Conservation (phyloP, 2,113 vertebrate species). For the Sapajus apella region DNA sequence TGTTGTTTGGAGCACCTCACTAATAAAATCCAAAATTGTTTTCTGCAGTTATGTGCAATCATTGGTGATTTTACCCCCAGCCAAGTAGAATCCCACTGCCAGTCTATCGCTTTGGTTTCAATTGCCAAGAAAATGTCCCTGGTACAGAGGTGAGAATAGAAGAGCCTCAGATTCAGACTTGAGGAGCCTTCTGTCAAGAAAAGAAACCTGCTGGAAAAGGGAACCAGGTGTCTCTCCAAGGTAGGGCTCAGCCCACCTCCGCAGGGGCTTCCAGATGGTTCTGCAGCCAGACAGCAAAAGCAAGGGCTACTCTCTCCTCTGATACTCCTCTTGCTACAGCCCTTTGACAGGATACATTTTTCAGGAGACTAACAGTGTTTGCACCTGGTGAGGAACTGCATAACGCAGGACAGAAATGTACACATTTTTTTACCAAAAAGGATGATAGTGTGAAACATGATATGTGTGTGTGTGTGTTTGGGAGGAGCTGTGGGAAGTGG, state of each 20-base stretch:
- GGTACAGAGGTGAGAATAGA: constrained; percentile 39
- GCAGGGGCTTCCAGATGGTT: no score
- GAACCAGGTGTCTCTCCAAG: not conserved
- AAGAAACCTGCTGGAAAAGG: not conserved
- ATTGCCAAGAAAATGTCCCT: constrained; percentile 78
- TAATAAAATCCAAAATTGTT: constrained; percentile 86
- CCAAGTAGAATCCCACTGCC: constrained; percentile 78
- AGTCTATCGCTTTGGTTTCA: constrained; percentile 64
- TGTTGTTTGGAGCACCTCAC: constrained; percentile 82
- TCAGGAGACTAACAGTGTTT: not conserved
- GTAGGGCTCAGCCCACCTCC: not conserved
- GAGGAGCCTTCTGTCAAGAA: constrained; percentile 25
- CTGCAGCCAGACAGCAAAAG: not conserved
- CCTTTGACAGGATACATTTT: not conserved
- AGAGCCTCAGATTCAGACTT: not conserved
- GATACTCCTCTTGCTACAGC: not conserved
- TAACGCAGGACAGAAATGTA: not conserved
- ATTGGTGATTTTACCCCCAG: constrained; percentile 80
- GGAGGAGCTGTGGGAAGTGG: not conserved
- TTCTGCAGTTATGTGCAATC: constrained; percentile 83
- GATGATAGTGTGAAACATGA: not conserved
- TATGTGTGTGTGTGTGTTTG: accelerated
- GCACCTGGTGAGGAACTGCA: not conserved
- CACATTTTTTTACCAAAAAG: not conserved
- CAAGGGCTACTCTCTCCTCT: not conserved